These are phyloP conservation scores for Volucella inanis DNA, from an alignment of 2,888 invertebrate species.

Conservation along the genomic window DNA sequence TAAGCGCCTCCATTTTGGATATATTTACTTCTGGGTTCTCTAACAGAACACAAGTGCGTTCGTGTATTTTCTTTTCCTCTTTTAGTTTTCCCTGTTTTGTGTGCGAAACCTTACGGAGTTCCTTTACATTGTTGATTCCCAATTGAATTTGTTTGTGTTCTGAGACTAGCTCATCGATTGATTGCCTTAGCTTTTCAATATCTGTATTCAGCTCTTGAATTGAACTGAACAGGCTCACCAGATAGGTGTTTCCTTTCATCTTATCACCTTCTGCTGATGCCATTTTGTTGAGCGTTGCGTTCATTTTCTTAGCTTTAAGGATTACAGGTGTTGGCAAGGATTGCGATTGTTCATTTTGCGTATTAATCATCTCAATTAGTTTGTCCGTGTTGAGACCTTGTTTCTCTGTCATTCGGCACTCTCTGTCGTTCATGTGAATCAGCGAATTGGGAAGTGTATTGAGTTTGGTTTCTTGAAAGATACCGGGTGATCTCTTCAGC, in stretches of 20 bases:
- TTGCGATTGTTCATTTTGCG: slow-evolving; percentile 49
- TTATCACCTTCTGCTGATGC: slow-evolving; percentile 54
- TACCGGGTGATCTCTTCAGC: slow-evolving; percentile 76
- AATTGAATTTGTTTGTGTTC: slow-evolving; percentile 75
- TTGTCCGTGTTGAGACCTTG: slow-evolving; percentile 39
- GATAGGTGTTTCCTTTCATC: slow-evolving; percentile 37
- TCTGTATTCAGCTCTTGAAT: slow-evolving; percentile 69
- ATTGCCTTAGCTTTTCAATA: slow-evolving; percentile 80
- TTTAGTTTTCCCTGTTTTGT: slow-evolving; percentile 82
- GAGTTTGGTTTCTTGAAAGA: slow-evolving; percentile 76
- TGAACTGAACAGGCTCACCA: slow-evolving; percentile 46
- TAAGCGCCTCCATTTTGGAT: slow-evolving; percentile 84
- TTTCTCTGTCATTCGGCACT: slow-evolving; percentile 39
- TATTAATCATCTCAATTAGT: slow-evolving; percentile 61
- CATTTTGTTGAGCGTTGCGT: slow-evolving; percentile 40
- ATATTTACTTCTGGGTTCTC: slow-evolving; percentile 87
- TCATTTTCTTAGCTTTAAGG: slow-evolving; percentile 39
- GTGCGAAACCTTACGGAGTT: slow-evolving; percentile 81
- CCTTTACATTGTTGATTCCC: slow-evolving; percentile 76
- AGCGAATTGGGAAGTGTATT: slow-evolving; percentile 75
- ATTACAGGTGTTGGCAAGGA: slow-evolving; percentile 10
- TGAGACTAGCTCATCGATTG: slow-evolving; percentile 81
- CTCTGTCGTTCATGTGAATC: slow-evolving; percentile 76
- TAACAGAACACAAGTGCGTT: slow-evolving; percentile 86
- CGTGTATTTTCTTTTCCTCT: slow-evolving; percentile 84